Evolutionary conservation across 1,140 invertebrate genomes (phyloP).

Genomic region (Papilio dardanus): DNA sequence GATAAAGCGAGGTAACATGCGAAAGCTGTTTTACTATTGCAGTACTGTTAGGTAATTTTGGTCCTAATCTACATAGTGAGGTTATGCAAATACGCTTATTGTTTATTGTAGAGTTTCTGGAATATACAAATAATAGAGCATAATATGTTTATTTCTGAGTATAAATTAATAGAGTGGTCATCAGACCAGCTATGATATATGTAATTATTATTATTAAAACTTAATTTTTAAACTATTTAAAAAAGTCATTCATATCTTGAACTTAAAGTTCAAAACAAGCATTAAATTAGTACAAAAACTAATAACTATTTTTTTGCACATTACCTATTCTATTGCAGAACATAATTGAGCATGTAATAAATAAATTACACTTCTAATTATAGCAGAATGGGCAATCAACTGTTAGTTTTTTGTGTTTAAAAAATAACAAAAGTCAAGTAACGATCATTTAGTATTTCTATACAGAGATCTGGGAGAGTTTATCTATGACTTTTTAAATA

Average conservation of each 20-base stretch:
- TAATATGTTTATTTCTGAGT: too few relatives aligned
- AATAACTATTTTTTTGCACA: background rate
- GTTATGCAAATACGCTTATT: background rate
- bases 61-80: slow-evolving; percentile 14
- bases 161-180: too few relatives aligned
- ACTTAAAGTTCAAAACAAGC: too few relatives aligned
- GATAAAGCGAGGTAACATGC: slow-evolving; percentile 13
- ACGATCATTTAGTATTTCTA: too few relatives aligned
- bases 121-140: background rate
- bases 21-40: slow-evolving; percentile 27
- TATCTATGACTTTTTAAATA: too few relatives aligned
- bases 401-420: background rate
- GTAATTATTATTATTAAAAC: too few relatives aligned
- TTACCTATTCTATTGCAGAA: background rate
- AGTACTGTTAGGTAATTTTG: slow-evolving; percentile 21
- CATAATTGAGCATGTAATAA: background rate
- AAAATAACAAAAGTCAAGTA: too few relatives aligned
- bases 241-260: too few relatives aligned
- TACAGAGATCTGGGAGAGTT: too few relatives aligned
- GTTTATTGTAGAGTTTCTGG: background rate
- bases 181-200: too few relatives aligned
- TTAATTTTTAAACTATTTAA: too few relatives aligned
- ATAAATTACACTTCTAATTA: background rate
- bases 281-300: background rate
- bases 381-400: background rate